phyloP scores from a whole-genome alignment of 2,113 vertebrate genomes.

The Connochaetes taurinus region DNA sequence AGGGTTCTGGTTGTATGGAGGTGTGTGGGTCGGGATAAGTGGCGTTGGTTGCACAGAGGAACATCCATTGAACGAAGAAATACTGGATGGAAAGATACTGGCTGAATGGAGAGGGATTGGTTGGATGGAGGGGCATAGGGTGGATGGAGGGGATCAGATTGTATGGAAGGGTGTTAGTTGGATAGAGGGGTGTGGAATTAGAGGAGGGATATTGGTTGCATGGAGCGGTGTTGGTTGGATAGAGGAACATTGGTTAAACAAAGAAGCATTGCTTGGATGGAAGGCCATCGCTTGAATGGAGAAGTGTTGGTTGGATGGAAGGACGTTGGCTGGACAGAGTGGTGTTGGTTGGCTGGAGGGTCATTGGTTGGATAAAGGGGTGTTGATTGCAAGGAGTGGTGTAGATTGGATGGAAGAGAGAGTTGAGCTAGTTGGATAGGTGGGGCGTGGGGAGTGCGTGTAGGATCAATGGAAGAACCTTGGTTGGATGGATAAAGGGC shows the following conservation, averaged over 20 bases:
- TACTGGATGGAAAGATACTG: neutral
- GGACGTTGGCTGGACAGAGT: neutral
- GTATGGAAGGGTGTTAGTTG: neutral
- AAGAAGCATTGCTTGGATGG: neutral
- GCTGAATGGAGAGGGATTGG: neutral
- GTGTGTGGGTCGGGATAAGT: too few species aligned
- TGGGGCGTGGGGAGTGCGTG: accelerated
- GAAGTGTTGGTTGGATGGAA: too few species aligned
- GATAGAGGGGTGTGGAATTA: neutral
- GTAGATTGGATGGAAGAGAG: neutral
- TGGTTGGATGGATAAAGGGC: neutral
- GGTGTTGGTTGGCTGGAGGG: neutral
- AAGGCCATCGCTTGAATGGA: neutral
- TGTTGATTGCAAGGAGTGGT: neutral
- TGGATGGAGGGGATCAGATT: neutral
- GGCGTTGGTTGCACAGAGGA: neutral
- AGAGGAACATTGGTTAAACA: neutral
- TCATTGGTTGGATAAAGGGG: neutral
- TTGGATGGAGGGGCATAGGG: neutral
- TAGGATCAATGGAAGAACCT: accelerated
- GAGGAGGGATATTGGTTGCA: neutral
- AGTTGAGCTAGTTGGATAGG: neutral
- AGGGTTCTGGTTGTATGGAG: neutral
- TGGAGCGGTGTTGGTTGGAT: neutral
- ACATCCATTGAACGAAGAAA: neutral